Base-by-base conservation (phyloP, 2,888 invertebrate genomes). In the Drosophila vallismaia region DNA sequence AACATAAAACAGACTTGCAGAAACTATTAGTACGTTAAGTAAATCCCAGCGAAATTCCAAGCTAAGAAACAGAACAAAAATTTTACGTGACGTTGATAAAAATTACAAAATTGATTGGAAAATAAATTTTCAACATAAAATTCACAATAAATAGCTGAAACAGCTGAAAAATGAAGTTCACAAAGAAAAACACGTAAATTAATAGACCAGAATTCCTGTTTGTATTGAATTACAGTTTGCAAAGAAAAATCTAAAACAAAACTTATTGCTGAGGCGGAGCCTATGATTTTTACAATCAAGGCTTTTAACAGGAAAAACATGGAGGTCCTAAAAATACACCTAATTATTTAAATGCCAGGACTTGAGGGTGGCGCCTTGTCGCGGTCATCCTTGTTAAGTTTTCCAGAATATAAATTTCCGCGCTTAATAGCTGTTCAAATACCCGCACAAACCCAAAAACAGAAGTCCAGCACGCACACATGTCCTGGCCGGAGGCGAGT, bases 311-410 rank as follows among this genome's bases (percentile, higher is more conserved):
- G 24, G 10, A 12, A 66, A 58, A 56, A 59, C 71, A 79, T 40
- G 50, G 28, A 74, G 50, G 51, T 83, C 70, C 89, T 71, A 74
- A 86, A 89, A 87, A 70, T 76, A 77, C 82, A 74, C 73, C 86
- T 88, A 88, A 85, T 88, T 85, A 85, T 88, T 86, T 66, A 88
- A 88, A 82, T 78, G 82, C 69, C 71, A 64, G 28, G 62, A 46
- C 48, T 31, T 29, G 57, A 56, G 40, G 67, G 57, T 51, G 59
- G 59, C 72, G 67, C 56, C 69, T 66, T 38, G 33, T 28, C 45
- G 45, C 26, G 46, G 48, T 51, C 53, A 58, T 84, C 81, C 78
- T 69, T 57, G 67, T 57, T 48, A 51, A 49, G 55, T 33, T 71
- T 71, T 31, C 54, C 26, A 14, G 72, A 82, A 83, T 71, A 86